A percentile compares a stretch with the other conserved stretches of the same genome.
phyloP scores from a whole-genome alignment of 1,140 invertebrate species.

The Homalodisca vitripennis region DNA sequence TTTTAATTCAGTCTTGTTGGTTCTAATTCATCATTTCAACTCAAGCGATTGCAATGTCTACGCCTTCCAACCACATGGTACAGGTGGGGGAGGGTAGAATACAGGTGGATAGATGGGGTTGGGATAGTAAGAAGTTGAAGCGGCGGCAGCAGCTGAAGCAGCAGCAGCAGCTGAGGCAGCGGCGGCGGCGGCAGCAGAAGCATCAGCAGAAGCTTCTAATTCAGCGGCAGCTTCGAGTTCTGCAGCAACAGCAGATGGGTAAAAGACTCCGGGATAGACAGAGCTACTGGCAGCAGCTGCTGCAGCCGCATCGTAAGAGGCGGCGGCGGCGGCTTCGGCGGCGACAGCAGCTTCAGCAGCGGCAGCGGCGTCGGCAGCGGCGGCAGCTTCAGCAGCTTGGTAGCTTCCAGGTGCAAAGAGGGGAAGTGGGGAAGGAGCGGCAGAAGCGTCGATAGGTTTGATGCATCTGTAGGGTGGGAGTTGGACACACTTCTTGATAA shows the following conservation, averaged over 20 bases:
- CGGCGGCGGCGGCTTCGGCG: background rate
- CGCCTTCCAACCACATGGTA: no score
- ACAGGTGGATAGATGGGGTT: no score
- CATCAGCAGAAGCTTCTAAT: background rate
- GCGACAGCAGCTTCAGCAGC: background rate
- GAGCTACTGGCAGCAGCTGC: background rate
- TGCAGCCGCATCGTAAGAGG: background rate
- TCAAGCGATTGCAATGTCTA: no score
- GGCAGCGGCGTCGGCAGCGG: background rate
- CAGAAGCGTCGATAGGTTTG: background rate
- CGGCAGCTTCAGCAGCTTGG: no score
- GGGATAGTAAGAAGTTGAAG: no score
- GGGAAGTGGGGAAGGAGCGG: background rate
- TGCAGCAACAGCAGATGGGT: background rate
- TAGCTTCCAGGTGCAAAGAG: no score
- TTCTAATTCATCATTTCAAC: no score
- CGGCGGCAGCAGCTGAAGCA: no score
- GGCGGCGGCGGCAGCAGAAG: background rate
- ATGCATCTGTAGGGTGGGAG: conserved; percentile 16
- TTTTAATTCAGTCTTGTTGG: no score
- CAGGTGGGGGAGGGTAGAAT: no score
- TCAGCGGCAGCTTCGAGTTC: background rate
- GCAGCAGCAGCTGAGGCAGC: background rate
- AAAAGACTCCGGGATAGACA: background rate
- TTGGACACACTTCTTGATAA: conserved; percentile 1